Evolutionary conservation across 2,113 vertebrate genomes (phyloP), one percentile per base, ranked within the genome.

Genomic region (Furnarius figulus): DNA sequence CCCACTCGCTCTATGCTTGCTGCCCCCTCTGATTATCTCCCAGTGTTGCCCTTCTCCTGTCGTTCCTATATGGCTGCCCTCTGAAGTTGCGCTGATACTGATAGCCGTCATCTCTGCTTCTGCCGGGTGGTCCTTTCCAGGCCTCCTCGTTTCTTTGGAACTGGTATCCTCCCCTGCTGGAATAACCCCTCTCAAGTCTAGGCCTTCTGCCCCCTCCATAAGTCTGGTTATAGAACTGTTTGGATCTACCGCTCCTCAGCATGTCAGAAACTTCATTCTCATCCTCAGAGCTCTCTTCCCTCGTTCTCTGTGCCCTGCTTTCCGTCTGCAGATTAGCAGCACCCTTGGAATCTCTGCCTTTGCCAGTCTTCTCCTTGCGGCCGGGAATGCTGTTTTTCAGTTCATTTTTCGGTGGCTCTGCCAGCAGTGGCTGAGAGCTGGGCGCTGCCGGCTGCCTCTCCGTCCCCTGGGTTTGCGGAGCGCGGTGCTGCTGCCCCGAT

Each of bases 161-260:
- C 27, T 97, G 98, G 89, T 98, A 98, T 6, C 98, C 98, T 39
- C 98, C 98, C 75, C 98, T 95, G 19, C 95, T 96, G 50, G 98
- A 91, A 47, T 97, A 98, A 44, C 95, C 96, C 97, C 97, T 97
- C 25, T 98, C 98, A 10, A 88, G 89, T 77, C 97, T 98, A n/a
- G 97, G 97, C 90, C 98, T 98, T 66, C 98, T 97, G 66, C 97
- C 96, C 77, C 96, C 95, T 55, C 98, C 98, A 0, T 97, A 98
- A 39, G 98, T 97, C 96, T 98, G 98, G 90, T 97, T 98, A 53
- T 98, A 98, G 81, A 98, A 98, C 19, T 98, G 98, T 95, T 98
- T 98, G 87, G 98, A 97, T 87, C 98, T 95, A 3, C 98, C 98
- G 6, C 98, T 98, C 87, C 75, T 97, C 94, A 98, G 89, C 93